phyloP scores from a whole-genome alignment of 30 jellyfish, hydroid and myxozoan genomes.

The Aurelia aurita region DNA sequence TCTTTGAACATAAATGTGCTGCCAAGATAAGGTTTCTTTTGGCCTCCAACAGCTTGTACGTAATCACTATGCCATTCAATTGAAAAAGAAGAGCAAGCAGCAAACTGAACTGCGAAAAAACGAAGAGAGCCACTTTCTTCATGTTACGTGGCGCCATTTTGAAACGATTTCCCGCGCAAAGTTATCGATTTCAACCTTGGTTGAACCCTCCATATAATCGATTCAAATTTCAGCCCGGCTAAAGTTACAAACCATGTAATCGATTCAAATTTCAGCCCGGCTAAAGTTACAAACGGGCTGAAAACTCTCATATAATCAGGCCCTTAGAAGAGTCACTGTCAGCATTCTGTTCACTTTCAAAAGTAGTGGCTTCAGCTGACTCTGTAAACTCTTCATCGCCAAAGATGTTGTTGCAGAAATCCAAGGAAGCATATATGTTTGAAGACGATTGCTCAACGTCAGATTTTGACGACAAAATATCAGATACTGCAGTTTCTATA shows the following conservation, averaged over 20 bases:
- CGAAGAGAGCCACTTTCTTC: too few relatives aligned
- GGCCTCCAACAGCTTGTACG: not conserved
- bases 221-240: conserved; percentile 28
- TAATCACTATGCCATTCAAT: conserved; percentile 1
- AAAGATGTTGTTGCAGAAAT: conserved; percentile 2
- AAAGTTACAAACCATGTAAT: conserved; percentile 29
- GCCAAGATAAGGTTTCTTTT: not conserved
- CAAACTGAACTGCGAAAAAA: not conserved
- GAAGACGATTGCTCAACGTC: not conserved
- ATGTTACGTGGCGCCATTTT: too few relatives aligned
- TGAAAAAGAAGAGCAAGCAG: not conserved
- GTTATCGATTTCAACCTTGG: not conserved
- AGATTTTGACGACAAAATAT: not conserved
- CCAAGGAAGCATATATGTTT: conserved; percentile 14
- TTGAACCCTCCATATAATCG: conserved; percentile 20
- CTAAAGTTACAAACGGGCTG: too few relatives aligned
- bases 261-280: too few relatives aligned
- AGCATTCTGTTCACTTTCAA: too few relatives aligned
- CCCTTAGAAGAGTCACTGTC: too few relatives aligned
- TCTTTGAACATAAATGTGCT: not conserved
- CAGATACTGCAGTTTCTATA: conserved; percentile 5
- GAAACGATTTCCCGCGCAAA: conserved; percentile 7
- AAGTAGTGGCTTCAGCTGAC: too few relatives aligned
- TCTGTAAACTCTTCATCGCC: conserved; percentile 11
- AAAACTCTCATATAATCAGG: too few relatives aligned